These are phyloP conservation scores for Limnephilus marmoratus DNA, from an alignment of 2,888 invertebrate genomes.

Conservation along the genomic window DNA sequence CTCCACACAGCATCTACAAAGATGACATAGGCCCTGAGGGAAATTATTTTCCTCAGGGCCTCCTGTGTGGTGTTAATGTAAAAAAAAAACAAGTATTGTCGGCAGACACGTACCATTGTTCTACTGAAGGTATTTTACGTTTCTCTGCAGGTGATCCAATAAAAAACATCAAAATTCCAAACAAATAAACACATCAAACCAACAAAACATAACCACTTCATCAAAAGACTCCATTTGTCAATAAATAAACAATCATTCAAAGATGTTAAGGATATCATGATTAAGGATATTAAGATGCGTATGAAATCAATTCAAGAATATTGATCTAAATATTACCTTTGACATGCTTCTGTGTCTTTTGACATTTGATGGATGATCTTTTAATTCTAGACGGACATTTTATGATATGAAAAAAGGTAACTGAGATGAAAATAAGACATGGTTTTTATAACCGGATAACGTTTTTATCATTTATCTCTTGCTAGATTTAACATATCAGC, in stretches of 20 bases:
- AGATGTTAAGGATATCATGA: background rate
- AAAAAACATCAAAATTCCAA: background rate
- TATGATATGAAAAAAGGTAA: background rate
- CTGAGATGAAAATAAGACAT: conserved; percentile 7
- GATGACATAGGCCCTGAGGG: no score
- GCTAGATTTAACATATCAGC: background rate
- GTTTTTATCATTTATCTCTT: background rate
- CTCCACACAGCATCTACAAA: no score
- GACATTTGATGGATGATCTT: conserved; percentile 52
- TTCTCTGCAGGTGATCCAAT: conserved; percentile 50
- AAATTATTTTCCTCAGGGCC: no score
- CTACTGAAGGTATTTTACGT: conserved; percentile 23
- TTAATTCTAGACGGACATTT: conserved; percentile 31
- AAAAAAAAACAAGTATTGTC: no score
- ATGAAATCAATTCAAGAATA: background rate
- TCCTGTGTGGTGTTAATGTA: no score
- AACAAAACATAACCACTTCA: background rate
- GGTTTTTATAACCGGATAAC: conserved; percentile 29
- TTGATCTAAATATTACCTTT: conserved; percentile 24
- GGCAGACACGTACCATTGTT: conserved; percentile 9
- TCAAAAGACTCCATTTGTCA: background rate
- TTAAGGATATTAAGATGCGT: background rate
- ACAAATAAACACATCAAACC: background rate
- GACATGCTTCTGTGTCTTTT: conserved; percentile 45
- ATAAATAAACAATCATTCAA: background rate